Conservation (phyloP, 1,140 invertebrate genomes). For the Lutraria rhynchaena region DNA sequence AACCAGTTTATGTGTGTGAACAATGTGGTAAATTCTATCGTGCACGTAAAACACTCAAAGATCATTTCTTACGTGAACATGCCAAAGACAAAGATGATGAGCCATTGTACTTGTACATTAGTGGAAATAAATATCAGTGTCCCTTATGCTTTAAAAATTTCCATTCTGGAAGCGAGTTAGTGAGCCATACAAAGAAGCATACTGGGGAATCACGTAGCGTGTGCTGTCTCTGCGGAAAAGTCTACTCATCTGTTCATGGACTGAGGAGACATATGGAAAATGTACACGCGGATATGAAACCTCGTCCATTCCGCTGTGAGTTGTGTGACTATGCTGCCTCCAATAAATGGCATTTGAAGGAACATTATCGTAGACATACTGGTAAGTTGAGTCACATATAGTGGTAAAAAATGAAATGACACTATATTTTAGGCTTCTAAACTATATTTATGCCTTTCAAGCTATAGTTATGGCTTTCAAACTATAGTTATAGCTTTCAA, state of each 20-base stretch:
- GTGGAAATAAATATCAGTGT: conserved; percentile 56
- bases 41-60: conserved; percentile 46
- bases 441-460: too few species aligned
- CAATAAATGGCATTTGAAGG: conserved; percentile 59
- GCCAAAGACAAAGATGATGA: conserved; percentile 28
- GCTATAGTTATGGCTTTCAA: too few species aligned
- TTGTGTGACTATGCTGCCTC: conserved; percentile 55
- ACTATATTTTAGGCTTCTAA: too few species aligned
- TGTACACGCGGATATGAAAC: conserved; percentile 35
- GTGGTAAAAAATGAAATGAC: not conserved
- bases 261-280: conserved; percentile 49
- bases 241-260: conserved; percentile 43
- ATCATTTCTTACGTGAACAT: conserved; percentile 48
- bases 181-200: conserved; percentile 42
- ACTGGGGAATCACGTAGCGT: conserved; percentile 40
- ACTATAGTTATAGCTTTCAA: too few species aligned
- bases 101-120: conserved; percentile 49
- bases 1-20: conserved; percentile 56
- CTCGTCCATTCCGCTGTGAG: conserved; percentile 50
- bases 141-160: conserved; percentile 51
- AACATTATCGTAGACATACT: conserved; percentile 54
- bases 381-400: conserved; percentile 5
- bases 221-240: conserved; percentile 41
- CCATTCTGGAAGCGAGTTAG: conserved; percentile 53
- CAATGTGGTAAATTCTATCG: conserved; percentile 57